Evolutionary conservation across 1,140 invertebrate genomes (phyloP).

Genomic region (Drosophila seguyi): DNA sequence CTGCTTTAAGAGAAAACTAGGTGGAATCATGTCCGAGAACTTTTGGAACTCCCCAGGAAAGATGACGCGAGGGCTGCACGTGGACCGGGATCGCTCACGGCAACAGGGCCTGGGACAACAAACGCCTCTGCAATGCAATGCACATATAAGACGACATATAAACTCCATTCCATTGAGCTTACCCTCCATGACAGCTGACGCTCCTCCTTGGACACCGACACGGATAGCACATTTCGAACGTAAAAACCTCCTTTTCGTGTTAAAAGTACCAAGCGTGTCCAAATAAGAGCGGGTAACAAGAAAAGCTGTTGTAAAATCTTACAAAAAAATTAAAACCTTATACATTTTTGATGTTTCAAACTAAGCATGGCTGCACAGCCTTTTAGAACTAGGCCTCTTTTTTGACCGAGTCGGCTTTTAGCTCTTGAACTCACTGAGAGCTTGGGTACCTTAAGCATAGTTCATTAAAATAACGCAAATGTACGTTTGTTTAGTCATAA

Average conservation of each 20-base stretch:
- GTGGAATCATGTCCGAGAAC: slow-evolving; percentile 53
- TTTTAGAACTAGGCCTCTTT: too few relatives aligned
- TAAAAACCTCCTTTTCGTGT: not conserved
- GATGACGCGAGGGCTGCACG: not conserved
- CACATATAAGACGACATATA: too few relatives aligned
- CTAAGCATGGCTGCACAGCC: slow-evolving; percentile 6
- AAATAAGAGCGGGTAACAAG: slow-evolving; percentile 12
- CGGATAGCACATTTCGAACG: slow-evolving; percentile 16
- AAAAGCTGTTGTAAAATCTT: not conserved
- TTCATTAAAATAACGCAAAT: not conserved
- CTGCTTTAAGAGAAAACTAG: slow-evolving; percentile 45
- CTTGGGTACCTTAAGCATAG: too few relatives aligned
- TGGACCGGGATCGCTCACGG: not conserved
- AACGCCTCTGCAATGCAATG: too few relatives aligned
- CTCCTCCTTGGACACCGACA: slow-evolving; percentile 2
- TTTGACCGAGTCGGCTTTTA: not conserved
- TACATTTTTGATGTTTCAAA: slow-evolving; percentile 21
- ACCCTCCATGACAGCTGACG: slow-evolving; percentile 19
- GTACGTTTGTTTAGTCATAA: not conserved
- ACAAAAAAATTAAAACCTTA: slow-evolving; percentile 1
- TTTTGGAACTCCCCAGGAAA: slow-evolving; percentile 44
- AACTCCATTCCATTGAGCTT: not conserved
- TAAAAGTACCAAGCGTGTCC: slow-evolving; percentile 9
- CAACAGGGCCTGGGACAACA: slow-evolving; percentile 7
- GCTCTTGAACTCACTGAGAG: not conserved